Evolutionary conservation across 1,140 invertebrate genomes (phyloP).

Genomic region (Papilio polyxenes): DNA sequence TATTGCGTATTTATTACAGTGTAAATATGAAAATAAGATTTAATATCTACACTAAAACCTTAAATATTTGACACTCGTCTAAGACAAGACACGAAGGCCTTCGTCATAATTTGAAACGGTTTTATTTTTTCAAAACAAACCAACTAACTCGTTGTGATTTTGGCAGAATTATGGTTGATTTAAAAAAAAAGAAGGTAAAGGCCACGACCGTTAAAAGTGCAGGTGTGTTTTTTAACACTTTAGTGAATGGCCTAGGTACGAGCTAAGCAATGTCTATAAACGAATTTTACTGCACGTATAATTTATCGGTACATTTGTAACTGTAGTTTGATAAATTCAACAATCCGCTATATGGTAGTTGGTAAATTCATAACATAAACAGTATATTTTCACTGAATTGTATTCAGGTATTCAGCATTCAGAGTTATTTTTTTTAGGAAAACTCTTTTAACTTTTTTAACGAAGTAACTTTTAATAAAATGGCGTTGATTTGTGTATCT

Average conservation of each 20-base stretch:
- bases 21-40: too few species aligned
- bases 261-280: neutral
- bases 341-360: neutral
- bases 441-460: neutral
- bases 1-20: too few species aligned
- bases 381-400: neutral
- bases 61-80: too few species aligned
- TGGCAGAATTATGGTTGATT: neutral
- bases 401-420: neutral
- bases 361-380: neutral
- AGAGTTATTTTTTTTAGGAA: neutral
- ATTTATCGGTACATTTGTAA: too few species aligned
- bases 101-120: too few species aligned
- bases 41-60: too few species aligned
- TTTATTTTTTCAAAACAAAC: neutral
- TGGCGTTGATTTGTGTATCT: conserved; percentile 11
- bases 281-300: too few species aligned
- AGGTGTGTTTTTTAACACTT: neutral
- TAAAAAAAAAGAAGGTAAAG: neutral
- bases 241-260: neutral
- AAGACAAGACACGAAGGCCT: too few species aligned
- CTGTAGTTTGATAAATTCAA: neutral
- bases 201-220: neutral
- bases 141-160: neutral
- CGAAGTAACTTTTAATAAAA: conserved; percentile 20